These are phyloP conservation scores for Odontomyia ornata DNA, from an alignment of 2,888 invertebrate species.

Conservation along the genomic window DNA sequence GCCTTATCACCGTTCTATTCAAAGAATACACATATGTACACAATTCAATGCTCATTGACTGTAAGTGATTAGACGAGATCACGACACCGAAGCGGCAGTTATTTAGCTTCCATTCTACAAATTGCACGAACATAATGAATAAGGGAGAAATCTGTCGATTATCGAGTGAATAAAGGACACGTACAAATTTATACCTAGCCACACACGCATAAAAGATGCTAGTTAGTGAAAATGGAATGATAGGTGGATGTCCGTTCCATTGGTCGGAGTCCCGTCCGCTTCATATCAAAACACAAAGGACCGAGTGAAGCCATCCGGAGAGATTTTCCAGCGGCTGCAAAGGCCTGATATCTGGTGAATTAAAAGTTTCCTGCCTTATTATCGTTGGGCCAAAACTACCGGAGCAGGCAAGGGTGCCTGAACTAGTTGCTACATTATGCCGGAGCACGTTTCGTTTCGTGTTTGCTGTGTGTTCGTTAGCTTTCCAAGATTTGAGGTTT, in stretches of 20 bases:
- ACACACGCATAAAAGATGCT: background rate
- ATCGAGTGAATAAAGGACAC: conserved; percentile 13
- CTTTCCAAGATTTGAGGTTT: conserved; percentile 30
- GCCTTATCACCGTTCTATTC: too few relatives aligned
- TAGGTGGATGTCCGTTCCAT: background rate
- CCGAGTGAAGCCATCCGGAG: background rate
- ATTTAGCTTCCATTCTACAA: background rate
- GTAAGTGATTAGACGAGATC: too few relatives aligned
- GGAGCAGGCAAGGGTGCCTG: background rate
- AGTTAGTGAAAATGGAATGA: conserved; percentile 2
- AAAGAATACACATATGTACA: too few relatives aligned
- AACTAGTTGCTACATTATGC: conserved; percentile 42
- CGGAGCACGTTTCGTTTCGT: conserved; percentile 45
- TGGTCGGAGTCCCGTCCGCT: background rate
- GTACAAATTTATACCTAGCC: background rate
- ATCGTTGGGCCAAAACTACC: conserved; percentile 4
- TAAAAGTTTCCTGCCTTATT: conserved; percentile 38
- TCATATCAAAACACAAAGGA: background rate
- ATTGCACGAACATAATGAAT: background rate
- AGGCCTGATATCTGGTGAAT: conserved; percentile 39
- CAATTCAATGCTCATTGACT: too few relatives aligned
- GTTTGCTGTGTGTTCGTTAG: conserved; percentile 47
- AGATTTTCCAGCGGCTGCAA: conserved; percentile 19
- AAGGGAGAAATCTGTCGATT: background rate
- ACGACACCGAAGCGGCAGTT: too few relatives aligned